Conservation (phyloP, 2,797 vertebrate species). For the Fundulus diaphanus region DNA sequence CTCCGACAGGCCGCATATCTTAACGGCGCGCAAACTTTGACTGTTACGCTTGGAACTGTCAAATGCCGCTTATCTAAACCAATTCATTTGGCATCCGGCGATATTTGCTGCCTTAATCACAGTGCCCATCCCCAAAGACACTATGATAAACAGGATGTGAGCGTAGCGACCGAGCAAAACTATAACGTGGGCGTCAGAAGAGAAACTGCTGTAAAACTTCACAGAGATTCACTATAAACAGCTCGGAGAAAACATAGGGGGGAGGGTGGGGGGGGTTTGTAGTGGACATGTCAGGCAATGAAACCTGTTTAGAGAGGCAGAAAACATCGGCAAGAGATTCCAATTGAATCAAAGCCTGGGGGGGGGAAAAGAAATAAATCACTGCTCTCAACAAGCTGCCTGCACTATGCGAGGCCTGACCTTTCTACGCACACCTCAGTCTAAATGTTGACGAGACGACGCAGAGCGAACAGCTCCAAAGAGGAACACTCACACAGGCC, state of each 20-base stretch:
- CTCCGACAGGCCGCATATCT: not conserved
- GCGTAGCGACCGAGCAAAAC: not conserved
- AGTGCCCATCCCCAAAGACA: not conserved
- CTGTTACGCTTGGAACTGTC: not conserved
- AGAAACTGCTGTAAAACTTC: slow-evolving; percentile 15
- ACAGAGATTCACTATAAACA: slow-evolving; percentile 41
- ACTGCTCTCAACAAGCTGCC: not conserved
- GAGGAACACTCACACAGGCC: not conserved
- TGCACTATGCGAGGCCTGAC: not conserved
- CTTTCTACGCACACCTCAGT: slow-evolving; percentile 7
- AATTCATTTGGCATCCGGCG: not conserved
- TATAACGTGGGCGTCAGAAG: slow-evolving; percentile 14
- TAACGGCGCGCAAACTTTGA: not conserved
- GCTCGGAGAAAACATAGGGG: slow-evolving; percentile 9
- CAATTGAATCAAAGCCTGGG: too few relatives aligned
- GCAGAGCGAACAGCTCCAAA: slow-evolving; percentile 4
- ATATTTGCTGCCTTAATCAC: not conserved
- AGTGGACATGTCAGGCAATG: slow-evolving; percentile 26
- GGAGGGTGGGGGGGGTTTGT: not conserved
- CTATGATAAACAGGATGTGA: slow-evolving; percentile 20
- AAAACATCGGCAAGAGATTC: slow-evolving; percentile 8
- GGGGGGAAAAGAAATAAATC: slow-evolving; percentile 2
- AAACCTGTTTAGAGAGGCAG: slow-evolving; percentile 26
- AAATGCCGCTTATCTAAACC: too few relatives aligned
- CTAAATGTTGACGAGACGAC: slow-evolving; percentile 12